These are phyloP conservation scores for Phalacrocorax carbo DNA, from an alignment of 2,113 vertebrate species.

Conservation along the genomic window DNA sequence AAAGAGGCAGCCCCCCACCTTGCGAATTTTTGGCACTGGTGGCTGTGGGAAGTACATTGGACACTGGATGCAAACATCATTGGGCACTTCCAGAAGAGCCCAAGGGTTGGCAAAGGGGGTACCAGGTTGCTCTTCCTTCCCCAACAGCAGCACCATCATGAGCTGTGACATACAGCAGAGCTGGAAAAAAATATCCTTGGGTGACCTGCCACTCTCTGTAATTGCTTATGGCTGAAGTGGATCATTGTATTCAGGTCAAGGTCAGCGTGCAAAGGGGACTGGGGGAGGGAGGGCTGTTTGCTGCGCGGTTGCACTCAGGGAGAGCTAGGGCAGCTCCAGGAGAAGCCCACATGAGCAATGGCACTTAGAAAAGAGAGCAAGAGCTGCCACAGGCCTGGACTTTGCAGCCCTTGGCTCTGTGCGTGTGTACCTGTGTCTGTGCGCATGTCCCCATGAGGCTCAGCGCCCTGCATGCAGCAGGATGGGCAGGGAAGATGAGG, in stretches of 20 bases:
- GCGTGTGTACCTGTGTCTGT: too few species aligned
- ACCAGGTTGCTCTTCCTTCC: neutral
- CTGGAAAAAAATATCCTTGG: neutral
- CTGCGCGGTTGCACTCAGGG: neutral
- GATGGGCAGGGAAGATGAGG: neutral
- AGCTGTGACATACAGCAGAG: neutral
- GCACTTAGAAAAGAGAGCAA: accelerated
- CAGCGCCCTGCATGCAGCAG: neutral
- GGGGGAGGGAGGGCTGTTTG: neutral
- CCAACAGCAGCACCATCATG: neutral
- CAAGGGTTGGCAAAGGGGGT: neutral
- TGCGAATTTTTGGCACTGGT: neutral
- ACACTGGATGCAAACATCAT: neutral
- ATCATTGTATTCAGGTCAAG: slow-evolving; percentile 49
- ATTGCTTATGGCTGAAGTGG: slow-evolving; percentile 5
- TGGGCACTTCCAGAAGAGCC: neutral
- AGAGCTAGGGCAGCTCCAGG: neutral
- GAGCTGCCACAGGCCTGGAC: neutral
- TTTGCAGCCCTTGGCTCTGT: neutral
- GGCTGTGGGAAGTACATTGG: neutral
- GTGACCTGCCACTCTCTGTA: neutral
- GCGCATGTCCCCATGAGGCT: accelerated
- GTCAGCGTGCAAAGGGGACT: neutral
- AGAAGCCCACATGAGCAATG: accelerated
- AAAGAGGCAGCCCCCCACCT: neutral